Base-by-base conservation (phyloP, 2,888 invertebrate genomes). In the Philereme transversata region DNA sequence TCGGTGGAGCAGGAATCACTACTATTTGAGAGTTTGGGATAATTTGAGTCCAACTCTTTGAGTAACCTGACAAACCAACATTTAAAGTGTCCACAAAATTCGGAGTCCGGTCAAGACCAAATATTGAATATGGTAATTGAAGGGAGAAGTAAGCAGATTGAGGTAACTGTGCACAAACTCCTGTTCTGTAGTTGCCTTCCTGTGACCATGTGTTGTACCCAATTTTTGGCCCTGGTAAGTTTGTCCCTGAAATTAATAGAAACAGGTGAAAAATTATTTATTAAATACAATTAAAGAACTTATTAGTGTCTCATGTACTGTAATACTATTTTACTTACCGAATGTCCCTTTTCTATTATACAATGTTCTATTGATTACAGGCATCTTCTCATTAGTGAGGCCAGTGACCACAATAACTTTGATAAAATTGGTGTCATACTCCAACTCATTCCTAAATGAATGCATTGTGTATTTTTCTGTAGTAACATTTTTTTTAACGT, bases 11-110 rank as follows among this genome's bases (percentile, higher is more conserved):
- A 3, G 99, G 99, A 63, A 99, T 97, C 0, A 99, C 97, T 41
- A 99, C 97, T 86, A 99, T 96, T 87, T 99, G 99, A 0, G 99
- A 99, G 82, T 99, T 99, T 0, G 99, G 99, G 80, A 99, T 99
- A 55, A 99, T 96, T 84, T 98, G 98, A 0, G 96, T 95, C 97
- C 97, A 99, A 60, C 94, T 95, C 69, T 95, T 95, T 0, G 93
- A 94, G 75, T 93, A 93, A 59, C 94, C 94, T n/a, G 94, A 95
- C 51, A 96, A 86, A 6, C 97, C 97, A 3, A 98, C 97, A 57
- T 94, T 95, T 41, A 99, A 89, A 8, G 94, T 95, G 78, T 99
- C 99, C 0, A 99, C 97, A 90, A 99, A 99, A 89, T 99, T 99
- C 2, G 99, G 99, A 43, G 98, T 98, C 62, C 98, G 95, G 4